Base-by-base conservation (phyloP, 1,140 invertebrate species). In the Leptinotarsa defecta region DNA sequence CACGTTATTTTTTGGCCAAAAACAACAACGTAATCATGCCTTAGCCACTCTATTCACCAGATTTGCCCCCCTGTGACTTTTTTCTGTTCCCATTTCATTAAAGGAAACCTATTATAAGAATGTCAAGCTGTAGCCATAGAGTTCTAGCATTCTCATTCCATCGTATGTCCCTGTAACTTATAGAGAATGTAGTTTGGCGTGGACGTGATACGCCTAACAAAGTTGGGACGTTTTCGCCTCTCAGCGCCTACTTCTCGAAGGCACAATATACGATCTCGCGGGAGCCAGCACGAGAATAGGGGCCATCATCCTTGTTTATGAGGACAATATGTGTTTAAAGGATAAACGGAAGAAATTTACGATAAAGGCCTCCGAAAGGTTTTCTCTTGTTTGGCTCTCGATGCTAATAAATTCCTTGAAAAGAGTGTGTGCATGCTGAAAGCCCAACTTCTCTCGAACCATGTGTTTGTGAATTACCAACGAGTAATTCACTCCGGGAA, bases 171-270 rank as follows among this genome's bases (percentile, higher is more conserved):
- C 19, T 48, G 68, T 73, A 73, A 77, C 76, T 75, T 76, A 78
- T 78, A 65, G 74, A 78, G 72, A 78, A 77, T 74, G 71, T 74
- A 72, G 73, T 80, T 80, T 74, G 52, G 71, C 73, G 67, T 57
- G 71, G 75, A 80, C 78, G 78, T 80, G 78, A 74, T 63, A 34
- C 61, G 78, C 77, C 71, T 80, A 74, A 76, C 74, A 78, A 79
- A 65, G 48, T 49, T 43, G 52, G 52, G 15, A 57, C 52, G 52
- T 57, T 57, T 57, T 70, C 34, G 68, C 19, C 71, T 65, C 43
- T 73, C 71, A 65, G 61, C 71, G 61, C 71, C 63, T 61, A 65
- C 63, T 64, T 64, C 61, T 63, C 71, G 63, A 65, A 73, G 71
- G 61, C 34, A 63, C 71, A 65, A 63, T 73, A 71, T 71, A 71